Evolutionary conservation across 2,113 vertebrate genomes (phyloP).

Genomic region (Morphnarchus princeps): DNA sequence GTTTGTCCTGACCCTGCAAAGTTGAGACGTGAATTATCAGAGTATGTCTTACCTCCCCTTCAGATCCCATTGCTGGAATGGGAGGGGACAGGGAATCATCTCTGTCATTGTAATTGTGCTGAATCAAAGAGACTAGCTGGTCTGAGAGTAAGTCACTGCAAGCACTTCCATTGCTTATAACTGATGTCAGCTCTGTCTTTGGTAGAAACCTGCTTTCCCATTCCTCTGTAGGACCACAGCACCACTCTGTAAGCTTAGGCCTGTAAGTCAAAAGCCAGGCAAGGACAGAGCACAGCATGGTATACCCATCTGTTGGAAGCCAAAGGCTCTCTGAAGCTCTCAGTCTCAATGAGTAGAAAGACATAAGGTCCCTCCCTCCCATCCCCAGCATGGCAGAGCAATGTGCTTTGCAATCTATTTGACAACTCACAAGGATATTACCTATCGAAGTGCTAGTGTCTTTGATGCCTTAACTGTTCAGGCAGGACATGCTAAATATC

Average conservation of each 20-base stretch:
- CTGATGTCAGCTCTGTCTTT: neutral
- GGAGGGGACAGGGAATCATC: neutral
- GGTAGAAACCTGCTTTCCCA: neutral
- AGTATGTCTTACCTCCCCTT: neutral
- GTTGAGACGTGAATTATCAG: neutral
- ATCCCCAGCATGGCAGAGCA: neutral
- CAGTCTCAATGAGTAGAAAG: neutral
- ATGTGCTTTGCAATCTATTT: neutral
- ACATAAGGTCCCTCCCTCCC: neutral
- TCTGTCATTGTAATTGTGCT: neutral
- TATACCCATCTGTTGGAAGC: slow-evolving; percentile 22
- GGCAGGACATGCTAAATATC: slow-evolving; percentile 64
- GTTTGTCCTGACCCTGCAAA: neutral
- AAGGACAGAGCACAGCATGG: slow-evolving; percentile 58
- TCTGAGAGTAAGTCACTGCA: neutral
- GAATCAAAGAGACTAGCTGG: neutral
- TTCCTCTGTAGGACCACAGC: neutral
- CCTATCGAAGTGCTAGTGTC: neutral
- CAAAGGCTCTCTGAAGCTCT: slow-evolving; percentile 25
- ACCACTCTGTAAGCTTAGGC: neutral
- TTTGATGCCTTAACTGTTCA: slow-evolving; percentile 45
- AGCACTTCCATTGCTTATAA: neutral
- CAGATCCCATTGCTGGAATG: neutral
- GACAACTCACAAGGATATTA: slow-evolving; percentile 11
- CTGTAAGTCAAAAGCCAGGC: slow-evolving; percentile 39